Evolutionary conservation across 2,113 vertebrate species (phyloP).

Genomic region (Felis catus): DNA sequence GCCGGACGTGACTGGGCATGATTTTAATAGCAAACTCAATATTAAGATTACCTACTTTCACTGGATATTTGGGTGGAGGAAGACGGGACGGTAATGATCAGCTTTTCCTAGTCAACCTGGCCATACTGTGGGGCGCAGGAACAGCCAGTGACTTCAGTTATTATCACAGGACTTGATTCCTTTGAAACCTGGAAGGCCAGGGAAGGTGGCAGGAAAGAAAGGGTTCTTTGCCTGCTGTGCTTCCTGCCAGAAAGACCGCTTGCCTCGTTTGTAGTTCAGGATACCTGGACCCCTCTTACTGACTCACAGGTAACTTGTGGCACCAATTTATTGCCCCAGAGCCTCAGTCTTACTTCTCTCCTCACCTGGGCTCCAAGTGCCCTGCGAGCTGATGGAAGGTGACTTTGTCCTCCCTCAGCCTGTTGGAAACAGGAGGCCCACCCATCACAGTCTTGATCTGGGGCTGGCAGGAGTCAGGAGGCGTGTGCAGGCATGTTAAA

Average conservation of each 20-base stretch:
- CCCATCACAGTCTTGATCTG: neutral
- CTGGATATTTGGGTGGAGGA: neutral
- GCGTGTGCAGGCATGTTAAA: rapidly evolving
- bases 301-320: neutral
- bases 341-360: neutral
- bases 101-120: neutral
- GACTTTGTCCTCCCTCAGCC: neutral
- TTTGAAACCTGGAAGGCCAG: neutral
- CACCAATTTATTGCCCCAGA: neutral
- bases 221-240: neutral
- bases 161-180: neutral
- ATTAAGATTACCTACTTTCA: neutral
- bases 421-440: neutral
- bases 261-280: neutral
- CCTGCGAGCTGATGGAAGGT: neutral
- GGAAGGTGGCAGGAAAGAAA: neutral
- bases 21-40: neutral
- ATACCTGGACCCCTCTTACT: neutral
- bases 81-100: neutral
- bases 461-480: neutral
- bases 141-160: neutral
- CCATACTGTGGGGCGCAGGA: rapidly evolving
- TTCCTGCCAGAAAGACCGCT: neutral
- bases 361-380: neutral
- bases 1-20: neutral